Evolutionary conservation across 2,113 vertebrate genomes (phyloP), one percentile per base, ranked within the genome.

Genomic region (Centropus unirufus): DNA sequence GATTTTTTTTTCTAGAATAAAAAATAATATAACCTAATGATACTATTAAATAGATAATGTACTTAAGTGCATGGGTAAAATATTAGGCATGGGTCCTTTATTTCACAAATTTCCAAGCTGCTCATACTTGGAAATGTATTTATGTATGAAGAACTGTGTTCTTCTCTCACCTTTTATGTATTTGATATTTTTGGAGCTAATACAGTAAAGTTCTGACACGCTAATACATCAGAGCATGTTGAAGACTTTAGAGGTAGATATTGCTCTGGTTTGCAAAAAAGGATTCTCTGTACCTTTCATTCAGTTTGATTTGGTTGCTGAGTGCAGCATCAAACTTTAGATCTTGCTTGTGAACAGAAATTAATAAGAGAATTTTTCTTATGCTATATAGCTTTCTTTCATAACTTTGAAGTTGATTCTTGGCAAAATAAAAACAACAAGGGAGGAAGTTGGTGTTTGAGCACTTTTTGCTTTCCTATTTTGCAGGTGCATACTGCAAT

Each of bases 401-500:
- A 5, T 78, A 75, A 70, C 8, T 46, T 86, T 1, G 5, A 52
- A 82, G 70, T 63, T 66, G 12, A 5, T 2, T 47, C 4, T 72
- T 55, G 10, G 0, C 23, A 32, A 1, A 26, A 47, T 59, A 54
- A 77, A 67, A 18, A 30, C 17, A 36, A 36, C 36, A 36, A 36
- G 36, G 27, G 47, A 54, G 5, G 19, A 19, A 34, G 8, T 40
- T 49, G 11, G 3, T 46, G 39, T 63, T 54, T 44, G 52, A 44
- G 5, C 12, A 19, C 5, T 91, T 76, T 87, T 10, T 95, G 72
- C 69, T 8, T 94, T 74, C 86, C 88, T 97, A 27, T 40, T 93
- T 97, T 97, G 79, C 93, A 99, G 99, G 99, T 97, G 97, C 98
- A 30, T 99, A 99, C 87, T 99, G 99, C 95, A 99, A 99, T 97